Percentiles rank a stretch among this genome's conserved stretches.
These are phyloP conservation scores for Cyrtonyx montezumae DNA, from an alignment of 2,113 vertebrate genomes.

Conservation along the genomic window DNA sequence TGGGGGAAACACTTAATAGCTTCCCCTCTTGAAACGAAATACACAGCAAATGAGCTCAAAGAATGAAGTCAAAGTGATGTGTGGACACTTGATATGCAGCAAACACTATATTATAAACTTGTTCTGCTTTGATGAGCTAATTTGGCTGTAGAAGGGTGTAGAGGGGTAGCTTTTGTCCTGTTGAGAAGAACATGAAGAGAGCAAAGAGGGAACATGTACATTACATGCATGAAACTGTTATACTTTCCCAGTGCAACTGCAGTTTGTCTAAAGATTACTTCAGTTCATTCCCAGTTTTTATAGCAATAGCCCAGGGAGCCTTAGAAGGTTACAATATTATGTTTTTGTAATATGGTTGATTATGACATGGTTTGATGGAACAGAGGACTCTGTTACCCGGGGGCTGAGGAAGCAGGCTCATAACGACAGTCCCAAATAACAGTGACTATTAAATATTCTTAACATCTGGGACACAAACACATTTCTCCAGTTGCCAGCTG, in stretches of 20 bases:
- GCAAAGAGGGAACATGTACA: neutral
- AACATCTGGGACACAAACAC: conserved; percentile 43
- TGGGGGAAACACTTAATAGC: conserved; percentile 51
- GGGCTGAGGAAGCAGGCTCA: conserved; percentile 46
- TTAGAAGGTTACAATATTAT: conserved; percentile 70
- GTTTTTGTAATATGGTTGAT: conserved; percentile 67
- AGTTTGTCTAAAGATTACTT: conserved; percentile 66
- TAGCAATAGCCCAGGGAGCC: conserved; percentile 48
- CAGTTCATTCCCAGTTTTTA: conserved; percentile 47
- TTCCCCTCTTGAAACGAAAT: conserved; percentile 66
- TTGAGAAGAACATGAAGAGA: conserved; percentile 30
- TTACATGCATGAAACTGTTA: conserved; percentile 41
- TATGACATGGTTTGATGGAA: conserved; percentile 55
- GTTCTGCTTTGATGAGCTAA: conserved; percentile 62
- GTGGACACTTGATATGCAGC: conserved; percentile 48
- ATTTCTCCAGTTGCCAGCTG: neutral
- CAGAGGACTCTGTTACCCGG: conserved; percentile 54
- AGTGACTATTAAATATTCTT: conserved; percentile 28
- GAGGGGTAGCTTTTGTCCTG: conserved; percentile 29
- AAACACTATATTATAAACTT: conserved; percentile 26
- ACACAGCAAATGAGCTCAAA: conserved; percentile 49
- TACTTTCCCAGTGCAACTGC: conserved; percentile 56
- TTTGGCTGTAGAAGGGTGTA: conserved; percentile 56
- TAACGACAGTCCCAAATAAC: conserved; percentile 27
- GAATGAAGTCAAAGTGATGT: conserved; percentile 32